These are phyloP conservation scores for Microcebus jonahi DNA, from an alignment of 2,113 vertebrate species.

Conservation along the genomic window DNA sequence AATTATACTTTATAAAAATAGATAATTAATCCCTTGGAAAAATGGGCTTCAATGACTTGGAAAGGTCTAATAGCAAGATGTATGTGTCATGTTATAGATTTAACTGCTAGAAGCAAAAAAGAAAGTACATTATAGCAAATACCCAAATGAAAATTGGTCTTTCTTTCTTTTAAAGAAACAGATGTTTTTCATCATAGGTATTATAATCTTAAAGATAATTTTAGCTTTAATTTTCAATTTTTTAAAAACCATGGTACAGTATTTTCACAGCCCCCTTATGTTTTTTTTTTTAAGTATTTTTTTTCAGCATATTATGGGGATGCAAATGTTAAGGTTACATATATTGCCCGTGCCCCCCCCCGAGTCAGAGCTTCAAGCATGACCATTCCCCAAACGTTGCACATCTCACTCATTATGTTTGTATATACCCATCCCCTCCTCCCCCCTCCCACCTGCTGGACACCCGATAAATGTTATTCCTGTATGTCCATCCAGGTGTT, in stretches of 20 bases:
- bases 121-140: neutral
- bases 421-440: no score
- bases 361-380: no score
- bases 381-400: no score
- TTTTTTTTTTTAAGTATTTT: neutral
- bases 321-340: no score
- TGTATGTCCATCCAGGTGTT: no score
- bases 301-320: no score
- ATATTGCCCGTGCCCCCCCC: no score
- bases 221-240: neutral
- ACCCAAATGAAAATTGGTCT: neutral
- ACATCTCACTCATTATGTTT: no score
- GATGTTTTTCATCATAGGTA: neutral
- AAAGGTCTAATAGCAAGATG: neutral
- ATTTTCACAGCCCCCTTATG: neutral
- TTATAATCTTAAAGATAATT: conserved; percentile 9
- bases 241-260: neutral
- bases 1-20: neutral
- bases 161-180: neutral
- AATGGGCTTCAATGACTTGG: neutral
- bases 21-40: neutral
- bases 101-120: neutral
- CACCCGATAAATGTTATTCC: no score
- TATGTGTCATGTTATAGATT: neutral
- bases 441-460: no score